These are phyloP conservation scores for Argentina silus DNA, from an alignment of 2,797 vertebrate species.

Conservation along the genomic window DNA sequence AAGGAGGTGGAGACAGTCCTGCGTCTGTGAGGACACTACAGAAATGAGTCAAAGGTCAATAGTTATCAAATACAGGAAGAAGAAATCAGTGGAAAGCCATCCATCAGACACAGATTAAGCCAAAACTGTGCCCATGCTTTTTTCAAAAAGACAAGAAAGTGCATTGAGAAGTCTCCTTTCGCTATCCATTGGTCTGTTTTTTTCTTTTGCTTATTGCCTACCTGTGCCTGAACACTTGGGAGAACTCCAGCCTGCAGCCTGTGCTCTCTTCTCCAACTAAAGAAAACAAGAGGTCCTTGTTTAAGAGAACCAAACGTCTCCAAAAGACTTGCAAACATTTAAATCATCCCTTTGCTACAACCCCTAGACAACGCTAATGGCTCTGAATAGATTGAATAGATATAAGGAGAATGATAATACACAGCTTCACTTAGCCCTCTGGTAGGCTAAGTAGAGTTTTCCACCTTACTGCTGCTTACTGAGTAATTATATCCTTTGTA, in stretches of 20 bases:
- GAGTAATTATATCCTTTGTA: too few relatives aligned
- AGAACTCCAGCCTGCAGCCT: slow-evolving; percentile 57
- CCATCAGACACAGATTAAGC: too few relatives aligned
- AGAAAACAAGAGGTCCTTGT: neutral
- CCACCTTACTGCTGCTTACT: too few relatives aligned
- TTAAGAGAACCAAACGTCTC: too few relatives aligned
- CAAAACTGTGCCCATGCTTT: too few relatives aligned
- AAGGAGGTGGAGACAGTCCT: slow-evolving; percentile 73
- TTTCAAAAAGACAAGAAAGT: neutral
- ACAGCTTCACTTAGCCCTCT: too few relatives aligned
- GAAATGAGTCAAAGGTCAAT: neutral
- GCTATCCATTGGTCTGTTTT: neutral
- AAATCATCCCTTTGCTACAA: too few relatives aligned
- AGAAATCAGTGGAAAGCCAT: neutral
- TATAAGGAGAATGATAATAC: too few relatives aligned
- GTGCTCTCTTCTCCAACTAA: slow-evolving; percentile 78
- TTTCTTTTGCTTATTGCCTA: slow-evolving; percentile 34
- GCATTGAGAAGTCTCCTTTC: neutral
- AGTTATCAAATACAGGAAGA: neutral
- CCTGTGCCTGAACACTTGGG: slow-evolving; percentile 54
- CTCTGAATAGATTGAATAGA: too few relatives aligned
- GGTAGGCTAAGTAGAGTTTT: too few relatives aligned
- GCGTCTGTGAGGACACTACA: slow-evolving; percentile 66
- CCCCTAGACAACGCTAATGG: too few relatives aligned
- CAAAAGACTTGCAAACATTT: too few relatives aligned